These are phyloP conservation scores for Drosophila acutilabella DNA, from an alignment of 2,888 invertebrate species.

Conservation along the genomic window DNA sequence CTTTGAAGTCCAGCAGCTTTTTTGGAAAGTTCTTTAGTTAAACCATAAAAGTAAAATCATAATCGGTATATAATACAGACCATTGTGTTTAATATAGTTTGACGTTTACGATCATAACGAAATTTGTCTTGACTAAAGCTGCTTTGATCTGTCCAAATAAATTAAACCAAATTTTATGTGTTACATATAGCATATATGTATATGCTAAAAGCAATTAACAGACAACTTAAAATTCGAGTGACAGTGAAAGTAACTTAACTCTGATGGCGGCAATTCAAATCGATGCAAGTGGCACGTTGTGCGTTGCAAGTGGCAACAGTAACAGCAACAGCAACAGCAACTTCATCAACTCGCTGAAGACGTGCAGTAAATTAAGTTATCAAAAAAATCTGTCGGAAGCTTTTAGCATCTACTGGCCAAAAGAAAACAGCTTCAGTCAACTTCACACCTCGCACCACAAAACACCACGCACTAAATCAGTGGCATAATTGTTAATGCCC, in stretches of 20 bases:
- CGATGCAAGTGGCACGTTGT: conserved; percentile 30
- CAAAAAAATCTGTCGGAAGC: conserved; percentile 77
- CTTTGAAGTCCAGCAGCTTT: conserved; percentile 30
- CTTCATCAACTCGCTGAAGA: conserved; percentile 68
- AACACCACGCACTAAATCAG: conserved; percentile 76
- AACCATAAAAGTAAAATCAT: conserved; percentile 28
- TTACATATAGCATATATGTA: conserved; percentile 6
- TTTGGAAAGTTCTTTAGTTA: conserved; percentile 32
- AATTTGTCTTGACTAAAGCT: background rate
- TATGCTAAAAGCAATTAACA: conserved; percentile 65
- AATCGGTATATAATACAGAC: conserved; percentile 45
- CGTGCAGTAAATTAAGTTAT: conserved; percentile 76
- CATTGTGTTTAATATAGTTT: conserved; percentile 27
- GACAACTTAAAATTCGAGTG: conserved; percentile 51
- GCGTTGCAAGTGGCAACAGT: conserved; percentile 20
- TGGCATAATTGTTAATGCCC: conserved; percentile 69
- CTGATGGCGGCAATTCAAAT: conserved; percentile 33
- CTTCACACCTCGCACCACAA: conserved; percentile 69
- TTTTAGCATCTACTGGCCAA: conserved; percentile 69
- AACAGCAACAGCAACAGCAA: conserved; percentile 54
- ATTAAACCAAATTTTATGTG: conserved; percentile 2
- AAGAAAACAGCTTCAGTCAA: conserved; percentile 61
- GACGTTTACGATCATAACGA: conserved; percentile 30
- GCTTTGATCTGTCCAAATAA: conserved; percentile 25
- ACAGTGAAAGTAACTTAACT: conserved; percentile 72